Percentiles rank a stretch among this genome's conserved stretches.
Conservation (phyloP, 1,140 invertebrate species). For the Nylanderia fulva region DNA sequence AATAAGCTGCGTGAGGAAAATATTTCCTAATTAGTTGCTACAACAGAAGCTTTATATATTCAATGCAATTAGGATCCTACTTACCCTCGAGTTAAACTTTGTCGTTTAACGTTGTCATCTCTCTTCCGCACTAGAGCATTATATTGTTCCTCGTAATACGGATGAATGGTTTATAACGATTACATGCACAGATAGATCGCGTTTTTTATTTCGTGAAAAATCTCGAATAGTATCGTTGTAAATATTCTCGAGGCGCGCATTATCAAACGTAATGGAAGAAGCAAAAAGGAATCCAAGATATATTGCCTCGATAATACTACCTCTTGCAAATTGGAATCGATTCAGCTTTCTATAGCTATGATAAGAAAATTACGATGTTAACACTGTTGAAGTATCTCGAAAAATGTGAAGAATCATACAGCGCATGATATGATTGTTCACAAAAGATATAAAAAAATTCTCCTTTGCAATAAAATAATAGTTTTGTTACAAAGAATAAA, state of each 20-base stretch:
- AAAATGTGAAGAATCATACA: slow-evolving; percentile 13
- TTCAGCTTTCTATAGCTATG: background rate
- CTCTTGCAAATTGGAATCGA: slow-evolving; percentile 49
- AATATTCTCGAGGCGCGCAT: slow-evolving; percentile 11
- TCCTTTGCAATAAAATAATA: background rate
- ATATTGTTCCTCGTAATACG: background rate
- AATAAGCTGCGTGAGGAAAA: background rate
- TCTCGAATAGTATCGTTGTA: background rate
- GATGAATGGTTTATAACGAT: background rate
- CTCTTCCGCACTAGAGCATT: background rate
- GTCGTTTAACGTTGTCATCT: slow-evolving; percentile 1
- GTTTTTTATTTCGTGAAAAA: slow-evolving; percentile 2
- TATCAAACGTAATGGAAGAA: slow-evolving; percentile 36
- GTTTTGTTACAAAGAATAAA: background rate
- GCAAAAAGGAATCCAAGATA: slow-evolving; percentile 17
- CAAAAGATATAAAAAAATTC: background rate
- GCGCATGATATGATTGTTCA: background rate
- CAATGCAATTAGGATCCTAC: background rate
- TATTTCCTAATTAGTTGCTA: background rate
- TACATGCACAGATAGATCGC: background rate
- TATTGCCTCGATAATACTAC: slow-evolving; percentile 13
- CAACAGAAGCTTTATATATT: background rate
- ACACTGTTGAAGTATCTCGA: background rate
- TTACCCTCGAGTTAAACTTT: slow-evolving; percentile 40
- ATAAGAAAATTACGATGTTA: slow-evolving; percentile 32